Conservation (phyloP, 2,888 invertebrate species). For the Entomobrya proxima region DNA sequence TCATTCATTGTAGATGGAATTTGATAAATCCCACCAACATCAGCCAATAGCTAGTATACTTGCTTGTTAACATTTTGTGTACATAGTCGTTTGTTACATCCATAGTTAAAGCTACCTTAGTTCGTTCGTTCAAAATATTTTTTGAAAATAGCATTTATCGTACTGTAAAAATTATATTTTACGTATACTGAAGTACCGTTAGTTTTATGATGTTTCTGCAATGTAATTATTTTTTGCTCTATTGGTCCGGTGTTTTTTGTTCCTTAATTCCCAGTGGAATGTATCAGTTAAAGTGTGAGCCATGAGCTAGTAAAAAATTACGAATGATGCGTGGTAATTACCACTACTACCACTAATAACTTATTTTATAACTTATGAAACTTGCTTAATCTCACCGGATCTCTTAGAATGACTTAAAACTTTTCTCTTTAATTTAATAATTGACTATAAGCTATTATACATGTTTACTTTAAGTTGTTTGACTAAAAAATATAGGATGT, state of each 20-base stretch:
- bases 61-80: not conserved
- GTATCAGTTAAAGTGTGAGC: not conserved
- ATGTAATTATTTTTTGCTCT: not conserved
- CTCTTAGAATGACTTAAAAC: slow-evolving; percentile 19
- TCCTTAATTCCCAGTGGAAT: not conserved
- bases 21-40: slow-evolving; percentile 1
- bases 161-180: not conserved
- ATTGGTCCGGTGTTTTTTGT: not conserved
- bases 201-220: not conserved
- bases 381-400: slow-evolving; percentile 56
- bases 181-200: not conserved
- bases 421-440: not conserved
- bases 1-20: not conserved
- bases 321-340: not conserved
- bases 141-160: slow-evolving; percentile 27
- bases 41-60: not conserved
- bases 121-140: not conserved
- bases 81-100: not conserved
- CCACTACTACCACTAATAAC: too few species aligned
- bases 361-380: slow-evolving; percentile 17
- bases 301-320: not conserved
- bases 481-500: not conserved
- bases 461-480: not conserved
- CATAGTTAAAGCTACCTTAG: not conserved
- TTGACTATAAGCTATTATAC: too few species aligned